phyloP scores from a whole-genome alignment of 2,797 vertebrate species.

The Dicrostonyx torquatus region DNA sequence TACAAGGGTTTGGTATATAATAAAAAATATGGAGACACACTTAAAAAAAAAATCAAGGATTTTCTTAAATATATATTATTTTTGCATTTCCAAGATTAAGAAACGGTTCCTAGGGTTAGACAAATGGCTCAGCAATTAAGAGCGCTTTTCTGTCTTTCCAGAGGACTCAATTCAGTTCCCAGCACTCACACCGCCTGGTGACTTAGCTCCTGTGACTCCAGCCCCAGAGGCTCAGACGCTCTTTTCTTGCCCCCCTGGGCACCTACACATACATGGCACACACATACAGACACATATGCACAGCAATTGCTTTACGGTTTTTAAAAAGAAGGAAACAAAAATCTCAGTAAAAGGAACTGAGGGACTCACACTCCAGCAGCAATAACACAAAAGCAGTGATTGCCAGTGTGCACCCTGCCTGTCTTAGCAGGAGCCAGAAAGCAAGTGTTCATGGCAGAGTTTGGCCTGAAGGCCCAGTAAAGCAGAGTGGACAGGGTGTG shows the following conservation, averaged over 20 bases:
- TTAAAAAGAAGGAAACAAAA: background rate
- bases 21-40: background rate
- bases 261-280: background rate
- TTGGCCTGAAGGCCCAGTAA: conserved; percentile 64
- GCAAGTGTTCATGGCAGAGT: background rate
- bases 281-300: background rate
- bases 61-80: background rate
- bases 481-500: conserved; percentile 58
- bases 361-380: background rate
- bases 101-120: background rate
- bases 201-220: background rate
- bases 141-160: background rate
- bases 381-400: background rate
- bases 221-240: background rate
- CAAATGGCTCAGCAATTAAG: background rate
- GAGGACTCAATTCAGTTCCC: background rate
- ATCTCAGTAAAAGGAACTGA: background rate
- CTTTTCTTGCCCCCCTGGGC: background rate
- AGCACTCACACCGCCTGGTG: background rate
- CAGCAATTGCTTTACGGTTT: background rate
- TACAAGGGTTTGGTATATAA: background rate
- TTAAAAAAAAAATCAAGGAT: background rate
- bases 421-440: conserved; percentile 19
- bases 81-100: background rate
- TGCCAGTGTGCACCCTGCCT: background rate